Base-by-base conservation (phyloP, 2,797 vertebrate species). In the Sebastes kiyomatsui region DNA sequence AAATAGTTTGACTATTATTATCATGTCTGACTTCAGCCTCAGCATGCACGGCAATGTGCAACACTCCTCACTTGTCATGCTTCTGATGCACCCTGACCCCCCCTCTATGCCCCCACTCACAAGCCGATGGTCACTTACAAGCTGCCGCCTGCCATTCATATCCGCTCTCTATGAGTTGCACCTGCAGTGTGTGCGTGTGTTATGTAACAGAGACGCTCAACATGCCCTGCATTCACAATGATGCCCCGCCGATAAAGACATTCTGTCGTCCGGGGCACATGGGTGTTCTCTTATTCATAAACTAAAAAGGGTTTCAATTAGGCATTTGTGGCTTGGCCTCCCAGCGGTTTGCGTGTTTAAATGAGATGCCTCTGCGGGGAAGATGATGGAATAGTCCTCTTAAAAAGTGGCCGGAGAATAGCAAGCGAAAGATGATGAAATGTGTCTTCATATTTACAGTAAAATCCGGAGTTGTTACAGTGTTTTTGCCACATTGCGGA, bases 221-320 rank as follows among this genome's bases (percentile, higher is more conserved):
- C 86, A 80, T 79, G 88, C 59, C 68, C 67, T 74, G 86, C 73
- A 88, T 92, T 70, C 61, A 49, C 72, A 81, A 75, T 71, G 75
- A 87, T 61, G 78, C 82, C 82, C 78, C 20, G 30, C 71, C 30
- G 49, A 72, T 89, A 82, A 88, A 89, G 78, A 76, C 81, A 60
- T 68, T 74, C 80, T 85, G 87, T 87, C 79, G 80, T 79, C 68
- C 10, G 10, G 72, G 73, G 60, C 75, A 52, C 71, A 77, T 54
- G 75, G 71, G 68, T 71, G 79, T 77, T 88, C 77, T 80, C 85
- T 92, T 87, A 92, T 91, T 90, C 80, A 90, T 91, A 86, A 86
- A 90, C 80, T 81, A 76, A 83, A 85, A 91, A 81, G 72, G 71
- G 72, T 87, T 91, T 92, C 87, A 90, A 91, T 92, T 87, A 92